These are phyloP conservation scores for Anolis carolinensis DNA, from an alignment of 2,113 vertebrate species.

Conservation along the genomic window DNA sequence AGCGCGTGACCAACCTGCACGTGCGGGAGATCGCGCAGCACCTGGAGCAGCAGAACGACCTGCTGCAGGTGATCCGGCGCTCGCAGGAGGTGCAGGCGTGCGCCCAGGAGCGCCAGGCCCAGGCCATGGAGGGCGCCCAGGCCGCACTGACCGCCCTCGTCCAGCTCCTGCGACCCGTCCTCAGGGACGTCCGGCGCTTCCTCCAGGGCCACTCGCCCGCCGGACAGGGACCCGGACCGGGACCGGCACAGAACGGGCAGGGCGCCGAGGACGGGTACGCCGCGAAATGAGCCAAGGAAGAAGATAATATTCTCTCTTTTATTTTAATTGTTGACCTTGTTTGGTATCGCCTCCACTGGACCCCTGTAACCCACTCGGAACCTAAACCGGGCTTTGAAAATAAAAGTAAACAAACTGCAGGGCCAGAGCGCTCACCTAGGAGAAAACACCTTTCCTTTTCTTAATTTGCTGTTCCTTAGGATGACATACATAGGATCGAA, in stretches of 20 bases:
- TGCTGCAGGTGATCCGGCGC: slow-evolving; percentile 93
- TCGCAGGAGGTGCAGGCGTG: slow-evolving; percentile 95
- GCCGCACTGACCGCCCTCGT: slow-evolving; percentile 90
- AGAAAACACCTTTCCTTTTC: slow-evolving; percentile 33
- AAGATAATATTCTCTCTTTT: no score
- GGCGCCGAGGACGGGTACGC: slow-evolving; percentile 55
- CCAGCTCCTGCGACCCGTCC: slow-evolving; percentile 91
- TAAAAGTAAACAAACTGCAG: neutral
- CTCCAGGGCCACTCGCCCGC: slow-evolving; percentile 82
- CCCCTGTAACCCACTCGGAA: no score
- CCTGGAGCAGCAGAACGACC: slow-evolving; percentile 93
- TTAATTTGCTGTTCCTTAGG: neutral
- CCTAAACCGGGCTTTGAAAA: slow-evolving; percentile 33
- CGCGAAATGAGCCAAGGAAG: slow-evolving; percentile 63
- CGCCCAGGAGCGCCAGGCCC: slow-evolving; percentile 93
- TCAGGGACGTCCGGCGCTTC: slow-evolving; percentile 93
- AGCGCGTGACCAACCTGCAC: slow-evolving; percentile 93
- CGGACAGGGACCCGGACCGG: slow-evolving; percentile 54
- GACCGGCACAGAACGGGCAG: slow-evolving; percentile 71
- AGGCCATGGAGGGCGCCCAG: slow-evolving; percentile 95
- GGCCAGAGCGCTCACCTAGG: no score
- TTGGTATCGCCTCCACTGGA: no score
- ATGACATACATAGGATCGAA: rapidly evolving
- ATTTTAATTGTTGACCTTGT: no score
- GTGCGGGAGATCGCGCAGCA: slow-evolving; percentile 95